Evolutionary conservation across 1,140 invertebrate genomes (phyloP).

Genomic region (Apis laboriosa): DNA sequence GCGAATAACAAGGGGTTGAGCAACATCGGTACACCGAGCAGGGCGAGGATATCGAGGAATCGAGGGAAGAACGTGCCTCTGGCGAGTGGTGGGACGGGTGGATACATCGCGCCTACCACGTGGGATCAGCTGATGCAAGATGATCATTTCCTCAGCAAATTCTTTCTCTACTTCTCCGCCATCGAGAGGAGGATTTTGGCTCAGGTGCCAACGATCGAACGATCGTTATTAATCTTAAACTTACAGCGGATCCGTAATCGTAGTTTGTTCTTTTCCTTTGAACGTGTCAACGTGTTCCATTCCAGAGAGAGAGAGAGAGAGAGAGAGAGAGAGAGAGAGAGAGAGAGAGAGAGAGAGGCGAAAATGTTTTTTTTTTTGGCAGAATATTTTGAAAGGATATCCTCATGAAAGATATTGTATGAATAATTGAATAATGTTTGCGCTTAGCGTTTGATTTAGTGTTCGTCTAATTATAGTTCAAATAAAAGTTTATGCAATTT

Average conservation of each 20-base stretch:
- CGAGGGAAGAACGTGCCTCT: constrained; percentile 71
- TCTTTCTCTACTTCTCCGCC: constrained; percentile 93
- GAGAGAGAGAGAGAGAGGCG: no score
- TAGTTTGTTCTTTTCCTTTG: neutral
- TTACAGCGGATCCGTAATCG: neutral
- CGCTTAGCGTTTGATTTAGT: neutral
- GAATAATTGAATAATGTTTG: neutral
- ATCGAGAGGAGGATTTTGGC: constrained; percentile 89
- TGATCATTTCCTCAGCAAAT: constrained; percentile 90
- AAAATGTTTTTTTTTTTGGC: neutral
- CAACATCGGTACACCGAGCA: constrained; percentile 66
- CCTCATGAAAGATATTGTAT: neutral
- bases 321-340: rapidly evolving
- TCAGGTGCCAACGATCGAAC: constrained; percentile 81
- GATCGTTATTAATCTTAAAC: constrained; percentile 14
- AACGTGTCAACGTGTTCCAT: neutral
- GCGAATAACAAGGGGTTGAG: constrained; percentile 72
- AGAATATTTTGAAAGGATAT: no score
- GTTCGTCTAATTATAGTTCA: neutral
- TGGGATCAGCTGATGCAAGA: constrained; percentile 91
- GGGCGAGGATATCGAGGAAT: constrained; percentile 69
- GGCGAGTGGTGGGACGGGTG: constrained; percentile 74
- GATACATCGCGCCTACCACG: constrained; percentile 80
- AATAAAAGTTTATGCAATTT: neutral
- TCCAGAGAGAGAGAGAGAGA: no score